A percentile compares a stretch with the other conserved stretches of the same genome.
Conservation (phyloP, 2,113 vertebrate genomes). For the Psilopsiagon aymara region DNA sequence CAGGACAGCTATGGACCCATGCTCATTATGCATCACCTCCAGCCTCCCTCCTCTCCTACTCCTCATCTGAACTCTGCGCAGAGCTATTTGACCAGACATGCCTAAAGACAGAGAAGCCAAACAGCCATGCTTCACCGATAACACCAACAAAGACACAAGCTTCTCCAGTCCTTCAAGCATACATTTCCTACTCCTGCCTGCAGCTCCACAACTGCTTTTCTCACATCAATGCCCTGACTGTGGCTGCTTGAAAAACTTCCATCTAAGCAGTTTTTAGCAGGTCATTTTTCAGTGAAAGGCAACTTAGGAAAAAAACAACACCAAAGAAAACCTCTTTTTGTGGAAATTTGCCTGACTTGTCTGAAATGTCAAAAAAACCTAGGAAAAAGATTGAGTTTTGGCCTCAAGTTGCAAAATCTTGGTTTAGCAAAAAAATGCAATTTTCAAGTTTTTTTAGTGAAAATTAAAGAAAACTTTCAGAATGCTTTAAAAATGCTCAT, state of each 20-base stretch:
- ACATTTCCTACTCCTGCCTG: neutral
- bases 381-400: neutral
- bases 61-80: neutral
- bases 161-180: neutral
- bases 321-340: neutral
- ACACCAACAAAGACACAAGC: neutral
- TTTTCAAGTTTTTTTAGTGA: neutral
- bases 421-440: neutral
- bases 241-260: neutral
- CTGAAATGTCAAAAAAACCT: neutral
- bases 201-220: neutral
- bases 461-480: neutral
- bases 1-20: neutral
- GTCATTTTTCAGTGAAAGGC: conserved; percentile 17
- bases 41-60: neutral
- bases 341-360: neutral
- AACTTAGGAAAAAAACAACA: neutral
- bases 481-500: neutral
- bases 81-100: neutral
- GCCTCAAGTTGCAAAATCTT: neutral
- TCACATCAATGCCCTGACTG: neutral
- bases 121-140: neutral
- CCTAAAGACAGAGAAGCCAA: neutral
- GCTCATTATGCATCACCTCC: neutral
- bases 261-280: neutral